Base-by-base conservation (phyloP, 2,888 invertebrate species). In the Pardosa pseudoannulata region DNA sequence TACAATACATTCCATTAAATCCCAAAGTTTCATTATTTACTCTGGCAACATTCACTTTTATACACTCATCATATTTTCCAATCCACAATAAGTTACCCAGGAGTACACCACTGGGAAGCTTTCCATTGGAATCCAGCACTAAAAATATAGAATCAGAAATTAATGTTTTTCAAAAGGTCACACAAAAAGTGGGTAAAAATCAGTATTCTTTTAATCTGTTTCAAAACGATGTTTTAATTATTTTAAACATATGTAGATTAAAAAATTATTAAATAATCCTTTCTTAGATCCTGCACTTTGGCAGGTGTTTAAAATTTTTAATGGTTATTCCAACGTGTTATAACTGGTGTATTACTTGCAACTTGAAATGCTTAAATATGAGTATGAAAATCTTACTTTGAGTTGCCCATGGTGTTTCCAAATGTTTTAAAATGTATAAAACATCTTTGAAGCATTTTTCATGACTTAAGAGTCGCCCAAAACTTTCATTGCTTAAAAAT, bases 31-130 rank as follows among this genome's bases (percentile, higher is more conserved):
- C 74, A 41, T 81, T 74, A 13, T n/a, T 31, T 13, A 5, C 19
- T 1, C 23, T 13, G 5, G 74, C 31, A 11, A 31, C 19, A 23
- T 56, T 23, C 11, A 68, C 74, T 19, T 68, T 56, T 64, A 68
- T 2, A 29, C 81, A 81, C n/a, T 81, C 81, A 23, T 81, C 7
- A 39, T 81, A 74, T n/a, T 81, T 81, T 70, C 81, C 81, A 32
- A 81, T 74, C 81, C 81, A 81, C 13, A 81, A 16, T 2, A 81
- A 74, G 39, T 81, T 70, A 32, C 81, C 81, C 0, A 74, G 39
- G 1, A 81, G 31, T 3, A 72, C 28, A 5, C 81, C 81, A 67
- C 81, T 81, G 1, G 81, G 81, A 5, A 81, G n/a, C 39, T 81
- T 81, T 16, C 74, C 81, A 39, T 68, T 36, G 32, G 81, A 31